These are phyloP conservation scores for Aurelia sp. DNA, from an alignment of 30 jellyfish, hydroid and myxozoan species.

Conservation along the genomic window DNA sequence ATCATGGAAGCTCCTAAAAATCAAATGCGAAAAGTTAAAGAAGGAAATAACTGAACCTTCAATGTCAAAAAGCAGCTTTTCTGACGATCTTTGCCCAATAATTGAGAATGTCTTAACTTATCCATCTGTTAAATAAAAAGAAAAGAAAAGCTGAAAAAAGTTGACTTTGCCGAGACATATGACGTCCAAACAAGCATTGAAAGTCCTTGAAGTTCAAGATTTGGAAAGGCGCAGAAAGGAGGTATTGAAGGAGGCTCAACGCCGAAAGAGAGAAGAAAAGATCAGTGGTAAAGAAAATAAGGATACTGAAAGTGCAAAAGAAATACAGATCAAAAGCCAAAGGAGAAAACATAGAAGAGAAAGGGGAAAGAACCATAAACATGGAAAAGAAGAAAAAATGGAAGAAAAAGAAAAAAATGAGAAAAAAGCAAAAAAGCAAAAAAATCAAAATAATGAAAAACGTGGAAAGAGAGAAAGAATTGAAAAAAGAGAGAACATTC, in stretches of 20 bases:
- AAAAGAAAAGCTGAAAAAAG: neutral
- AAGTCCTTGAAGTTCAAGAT: slow-evolving; percentile 8
- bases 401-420: neutral
- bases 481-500: too few relatives aligned
- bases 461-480: too few relatives aligned
- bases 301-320: neutral
- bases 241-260: too few relatives aligned
- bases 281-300: neutral
- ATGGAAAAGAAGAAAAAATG: too few relatives aligned
- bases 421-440: too few relatives aligned
- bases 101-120: neutral
- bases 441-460: too few relatives aligned
- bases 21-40: neutral
- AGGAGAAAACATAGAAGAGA: neutral
- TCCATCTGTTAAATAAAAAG: neutral
- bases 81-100: neutral
- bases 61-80: neutral
- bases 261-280: neutral
- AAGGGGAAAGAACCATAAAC: neutral
- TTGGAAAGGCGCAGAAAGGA: slow-evolving; percentile 10
- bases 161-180: slow-evolving; percentile 8
- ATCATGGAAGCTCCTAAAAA: slow-evolving; percentile 15
- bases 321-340: too few relatives aligned
- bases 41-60: neutral
- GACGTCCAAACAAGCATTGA: slow-evolving; percentile 30